A percentile compares a stretch with the other conserved stretches of the same genome.
These are phyloP conservation scores for Brachypodius melanocephalos DNA, from an alignment of 2,113 vertebrate species.

Conservation along the genomic window DNA sequence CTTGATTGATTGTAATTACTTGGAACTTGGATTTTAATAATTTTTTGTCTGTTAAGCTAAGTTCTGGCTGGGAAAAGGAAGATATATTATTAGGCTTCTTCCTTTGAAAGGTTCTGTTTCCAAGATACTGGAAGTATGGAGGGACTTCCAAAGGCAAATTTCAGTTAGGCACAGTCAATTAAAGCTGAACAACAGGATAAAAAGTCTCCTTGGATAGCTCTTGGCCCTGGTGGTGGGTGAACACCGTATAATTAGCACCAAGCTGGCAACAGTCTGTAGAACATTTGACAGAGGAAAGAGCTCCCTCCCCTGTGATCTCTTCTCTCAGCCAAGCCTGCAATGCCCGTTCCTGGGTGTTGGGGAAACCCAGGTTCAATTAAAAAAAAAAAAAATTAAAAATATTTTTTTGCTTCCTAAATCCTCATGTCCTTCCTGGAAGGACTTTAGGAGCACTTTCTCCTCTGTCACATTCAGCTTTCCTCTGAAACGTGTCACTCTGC, in stretches of 20 bases:
- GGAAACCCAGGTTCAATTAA: neutral
- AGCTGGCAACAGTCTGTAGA: neutral
- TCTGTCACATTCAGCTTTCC: neutral
- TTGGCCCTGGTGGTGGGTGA: neutral
- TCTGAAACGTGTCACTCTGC: neutral
- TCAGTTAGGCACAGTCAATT: neutral
- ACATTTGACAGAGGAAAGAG: neutral
- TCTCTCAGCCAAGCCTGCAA: neutral
- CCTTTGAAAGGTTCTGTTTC: neutral
- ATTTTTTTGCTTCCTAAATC: neutral
- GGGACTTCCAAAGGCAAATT: constrained; percentile 9
- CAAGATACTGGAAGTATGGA: neutral
- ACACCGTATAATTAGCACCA: neutral
- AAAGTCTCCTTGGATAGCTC: constrained; percentile 6
- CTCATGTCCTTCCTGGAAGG: neutral
- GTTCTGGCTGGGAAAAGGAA: neutral
- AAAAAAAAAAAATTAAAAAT: rapidly evolving
- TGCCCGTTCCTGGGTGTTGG: neutral
- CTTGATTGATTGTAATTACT: neutral
- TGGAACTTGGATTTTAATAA: neutral
- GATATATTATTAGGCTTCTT: neutral
- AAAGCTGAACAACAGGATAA: neutral
- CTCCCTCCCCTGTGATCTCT: neutral
- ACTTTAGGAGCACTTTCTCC: neutral
- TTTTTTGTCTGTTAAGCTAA: neutral